Evolutionary conservation across 2,888 invertebrate species (phyloP), one percentile per base, ranked within the genome.

Genomic region (Dione vanillae): DNA sequence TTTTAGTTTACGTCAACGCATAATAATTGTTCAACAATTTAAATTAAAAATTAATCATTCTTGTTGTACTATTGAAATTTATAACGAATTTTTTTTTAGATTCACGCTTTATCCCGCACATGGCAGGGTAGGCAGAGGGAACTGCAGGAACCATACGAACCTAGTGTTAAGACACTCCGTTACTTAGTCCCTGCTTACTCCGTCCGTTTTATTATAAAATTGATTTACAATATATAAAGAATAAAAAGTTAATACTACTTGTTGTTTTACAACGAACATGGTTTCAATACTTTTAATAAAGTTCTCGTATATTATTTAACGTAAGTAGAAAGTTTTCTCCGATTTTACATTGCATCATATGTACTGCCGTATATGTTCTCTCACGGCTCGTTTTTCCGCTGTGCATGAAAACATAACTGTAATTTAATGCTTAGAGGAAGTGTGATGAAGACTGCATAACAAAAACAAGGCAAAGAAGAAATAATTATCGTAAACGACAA

Each of bases 401-500:
- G 14, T 64, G 37, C 14, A 61, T 20, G 45, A 62, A 37, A 64
- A 49, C 37, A 49, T 40, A 45, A 61, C 11, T 47, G 64, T 64
- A 43, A 61, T 61, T 43, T 19, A 51, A 51, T 64, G 9, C 64
- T 6, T 37, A 37, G 64, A 19, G 51, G 47, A 47, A 62, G 37
- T 11, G 14, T 27, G 14, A 64, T 49, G 40, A 64, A 64, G 35
- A 40, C 9, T 20, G 2, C 14, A 37, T 37, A 64, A 49, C 64
- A 47, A 64, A 49, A 40, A 64, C 37, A 19, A 14, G 6, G n/a
- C 45, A 19, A 35, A 51, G 43, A 61, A 67, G 51, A 14, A 43
- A 52, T 10, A 16, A 62, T 62, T 68, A 59, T 62, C 16, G 62
- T 14, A 12, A 51, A 52, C 45, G 41, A 62, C 62, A 52, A 47